Conservation (phyloP, 1,140 invertebrate genomes). For the Bombus turneri region DNA sequence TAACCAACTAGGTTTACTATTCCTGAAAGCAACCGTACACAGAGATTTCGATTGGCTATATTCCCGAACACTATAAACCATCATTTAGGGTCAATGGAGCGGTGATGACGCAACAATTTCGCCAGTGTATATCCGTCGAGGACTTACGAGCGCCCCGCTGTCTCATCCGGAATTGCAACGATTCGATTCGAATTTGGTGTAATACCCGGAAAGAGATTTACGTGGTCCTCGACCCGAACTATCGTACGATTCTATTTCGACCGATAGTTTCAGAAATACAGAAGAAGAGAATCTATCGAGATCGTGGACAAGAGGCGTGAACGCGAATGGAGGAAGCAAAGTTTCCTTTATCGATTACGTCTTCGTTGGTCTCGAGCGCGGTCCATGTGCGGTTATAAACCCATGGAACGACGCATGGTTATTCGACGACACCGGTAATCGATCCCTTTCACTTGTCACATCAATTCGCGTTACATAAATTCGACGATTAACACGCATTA, state of each 20-base stretch:
- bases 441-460: slow-evolving; percentile 43
- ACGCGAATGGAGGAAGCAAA: slow-evolving; percentile 38
- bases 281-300: neutral
- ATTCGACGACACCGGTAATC: slow-evolving; percentile 51
- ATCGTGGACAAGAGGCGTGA: neutral
- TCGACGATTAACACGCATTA: slow-evolving; percentile 33
- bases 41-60: neutral
- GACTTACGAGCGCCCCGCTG: neutral
- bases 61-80: neutral
- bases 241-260: neutral
- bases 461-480: slow-evolving; percentile 41
- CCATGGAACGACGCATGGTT: neutral
- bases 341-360: slow-evolving; percentile 66
- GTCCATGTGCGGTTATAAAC: slow-evolving; percentile 41
- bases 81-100: neutral
- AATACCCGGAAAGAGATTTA: neutral
- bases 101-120: too few species aligned
- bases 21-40: neutral
- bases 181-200: neutral
- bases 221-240: neutral
- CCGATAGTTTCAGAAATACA: neutral
- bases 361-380: slow-evolving; percentile 12
- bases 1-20: neutral
- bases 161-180: neutral
- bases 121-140: neutral